Evolutionary conservation across 2,888 invertebrate species (phyloP).

Genomic region (Nymphalis c-album): DNA sequence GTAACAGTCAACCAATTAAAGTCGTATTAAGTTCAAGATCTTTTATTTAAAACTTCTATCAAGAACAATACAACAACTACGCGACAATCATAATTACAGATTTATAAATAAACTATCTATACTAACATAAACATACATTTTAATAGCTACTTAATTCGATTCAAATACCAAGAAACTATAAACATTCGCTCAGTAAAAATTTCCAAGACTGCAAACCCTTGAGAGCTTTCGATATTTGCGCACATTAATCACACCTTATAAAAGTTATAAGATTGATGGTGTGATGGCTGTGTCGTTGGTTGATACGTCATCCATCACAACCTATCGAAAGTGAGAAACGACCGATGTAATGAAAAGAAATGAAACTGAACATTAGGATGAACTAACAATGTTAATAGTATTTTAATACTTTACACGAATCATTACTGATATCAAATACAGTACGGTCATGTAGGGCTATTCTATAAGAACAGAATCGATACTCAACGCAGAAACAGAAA

Average conservation of each 20-base stretch:
- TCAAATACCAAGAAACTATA: neutral
- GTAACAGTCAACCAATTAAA: no score
- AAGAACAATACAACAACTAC: no score
- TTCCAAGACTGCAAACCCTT: constrained; percentile 3
- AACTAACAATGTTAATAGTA: neutral
- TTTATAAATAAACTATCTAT: no score
- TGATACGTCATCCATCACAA: constrained; percentile 22
- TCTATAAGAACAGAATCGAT: no score
- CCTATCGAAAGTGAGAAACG: constrained; percentile 5
- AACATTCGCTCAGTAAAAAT: neutral
- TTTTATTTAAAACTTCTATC: no score
- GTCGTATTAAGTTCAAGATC: no score
- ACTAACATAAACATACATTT: no score
- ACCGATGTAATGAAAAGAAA: neutral
- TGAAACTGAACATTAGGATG: neutral
- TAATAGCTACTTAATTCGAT: neutral
- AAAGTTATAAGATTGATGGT: constrained; percentile 23
- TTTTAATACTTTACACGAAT: neutral
- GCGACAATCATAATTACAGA: no score
- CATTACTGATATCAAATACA: no score
- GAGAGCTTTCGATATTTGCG: constrained; percentile 8
- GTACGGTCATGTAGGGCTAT: no score
- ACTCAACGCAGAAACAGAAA: no score
- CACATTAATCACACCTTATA: constrained; percentile 19
- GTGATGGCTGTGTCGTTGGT: constrained; percentile 19